Evolutionary conservation across 2,113 vertebrate species (phyloP).

Genomic region (Puma concolor): DNA sequence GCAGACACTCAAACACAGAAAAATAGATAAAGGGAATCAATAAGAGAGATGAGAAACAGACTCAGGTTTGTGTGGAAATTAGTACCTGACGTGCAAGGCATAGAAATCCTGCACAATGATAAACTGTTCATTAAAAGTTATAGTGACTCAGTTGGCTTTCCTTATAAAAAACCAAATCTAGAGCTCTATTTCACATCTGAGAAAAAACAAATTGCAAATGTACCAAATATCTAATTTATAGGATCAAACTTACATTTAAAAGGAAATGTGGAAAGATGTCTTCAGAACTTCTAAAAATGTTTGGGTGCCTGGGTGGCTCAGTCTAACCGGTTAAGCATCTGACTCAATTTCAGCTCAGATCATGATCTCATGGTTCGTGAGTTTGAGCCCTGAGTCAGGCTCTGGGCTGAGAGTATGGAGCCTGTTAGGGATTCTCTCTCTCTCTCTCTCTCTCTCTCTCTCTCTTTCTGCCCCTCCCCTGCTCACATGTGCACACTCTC

Average conservation of each 20-base stretch:
- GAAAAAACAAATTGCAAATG: not conserved
- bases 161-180: not conserved
- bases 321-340: no score
- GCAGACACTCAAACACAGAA: not conserved
- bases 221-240: not conserved
- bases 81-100: fast-evolving
- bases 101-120: not conserved
- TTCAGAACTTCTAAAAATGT: not conserved
- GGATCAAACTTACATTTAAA: not conserved
- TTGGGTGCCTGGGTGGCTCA: no score
- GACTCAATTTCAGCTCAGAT: no score
- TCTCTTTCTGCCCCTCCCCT: no score
- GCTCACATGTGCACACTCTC: no score
- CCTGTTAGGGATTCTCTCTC: no score
- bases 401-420: no score
- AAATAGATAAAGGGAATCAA: not conserved
- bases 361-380: no score
- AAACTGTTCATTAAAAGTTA: not conserved
- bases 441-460: no score
- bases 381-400: no score
- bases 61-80: not conserved
- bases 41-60: not conserved
- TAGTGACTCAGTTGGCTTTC: not conserved
- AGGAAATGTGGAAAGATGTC: not conserved
- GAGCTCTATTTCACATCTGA: not conserved